These are phyloP conservation scores for Dysdera silvatica DNA, from an alignment of 1,140 invertebrate genomes.

Conservation along the genomic window DNA sequence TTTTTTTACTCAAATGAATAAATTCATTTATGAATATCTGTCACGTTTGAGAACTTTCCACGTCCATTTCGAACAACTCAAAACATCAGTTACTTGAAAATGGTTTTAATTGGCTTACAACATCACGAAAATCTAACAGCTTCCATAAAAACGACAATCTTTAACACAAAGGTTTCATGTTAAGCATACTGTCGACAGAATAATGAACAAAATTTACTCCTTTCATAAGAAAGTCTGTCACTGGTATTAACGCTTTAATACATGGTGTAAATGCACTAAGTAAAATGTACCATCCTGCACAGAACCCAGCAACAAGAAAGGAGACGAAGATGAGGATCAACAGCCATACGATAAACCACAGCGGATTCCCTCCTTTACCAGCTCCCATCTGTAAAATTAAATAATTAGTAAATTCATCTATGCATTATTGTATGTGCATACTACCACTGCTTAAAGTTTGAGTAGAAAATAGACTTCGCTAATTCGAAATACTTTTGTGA, in stretches of 20 bases:
- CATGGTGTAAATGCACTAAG: conserved; percentile 63
- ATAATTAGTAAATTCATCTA: neutral
- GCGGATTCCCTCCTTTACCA: conserved; percentile 38
- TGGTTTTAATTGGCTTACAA: too few species aligned
- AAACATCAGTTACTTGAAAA: too few species aligned
- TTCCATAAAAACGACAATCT: too few species aligned
- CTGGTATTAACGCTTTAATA: conserved; percentile 53
- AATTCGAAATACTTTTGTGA: too few species aligned
- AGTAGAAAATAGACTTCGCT: too few species aligned
- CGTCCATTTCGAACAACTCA: too few species aligned
- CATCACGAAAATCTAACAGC: too few species aligned
- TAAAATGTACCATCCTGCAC: conserved; percentile 64
- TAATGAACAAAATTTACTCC: conserved; percentile 60
- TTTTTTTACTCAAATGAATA: too few species aligned
- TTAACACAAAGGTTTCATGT: conserved; percentile 32
- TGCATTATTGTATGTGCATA: too few species aligned
- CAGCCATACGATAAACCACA: conserved; percentile 68
- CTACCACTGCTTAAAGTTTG: too few species aligned
- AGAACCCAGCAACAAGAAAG: conserved; percentile 62
- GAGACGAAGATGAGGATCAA: conserved; percentile 64
- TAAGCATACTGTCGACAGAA: conserved; percentile 55
- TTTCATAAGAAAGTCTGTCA: conserved; percentile 58
- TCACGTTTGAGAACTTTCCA: too few species aligned
- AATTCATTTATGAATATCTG: too few species aligned
- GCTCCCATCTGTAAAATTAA: conserved; percentile 28